Percentiles rank a stretch among this genome's conserved stretches.
Evolutionary conservation across 2,888 invertebrate species (phyloP).

Genomic region (Sericinus montela): DNA sequence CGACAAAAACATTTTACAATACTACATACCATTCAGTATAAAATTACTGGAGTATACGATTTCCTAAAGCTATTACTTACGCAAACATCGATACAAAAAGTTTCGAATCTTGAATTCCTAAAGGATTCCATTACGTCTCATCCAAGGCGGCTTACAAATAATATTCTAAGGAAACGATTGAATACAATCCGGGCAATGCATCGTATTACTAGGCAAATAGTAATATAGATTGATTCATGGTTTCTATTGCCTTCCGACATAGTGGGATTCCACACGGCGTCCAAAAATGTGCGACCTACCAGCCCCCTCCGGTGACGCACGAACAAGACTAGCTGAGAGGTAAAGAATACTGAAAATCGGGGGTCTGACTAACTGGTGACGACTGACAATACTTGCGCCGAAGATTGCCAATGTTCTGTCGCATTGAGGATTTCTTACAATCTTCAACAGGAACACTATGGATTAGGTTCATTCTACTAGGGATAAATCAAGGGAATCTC

Average conservation of each 20-base stretch:
- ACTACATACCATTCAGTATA: background rate
- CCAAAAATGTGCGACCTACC: slow-evolving; percentile 2
- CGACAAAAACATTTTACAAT: too few species aligned
- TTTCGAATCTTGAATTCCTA: slow-evolving; percentile 12
- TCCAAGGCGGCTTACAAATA: slow-evolving; percentile 15
- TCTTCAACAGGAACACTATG: background rate
- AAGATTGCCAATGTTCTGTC: slow-evolving; percentile 16
- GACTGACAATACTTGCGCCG: slow-evolving; percentile 7
- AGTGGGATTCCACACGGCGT: slow-evolving; percentile 28
- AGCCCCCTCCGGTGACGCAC: background rate
- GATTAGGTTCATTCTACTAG: slow-evolving; percentile 4
- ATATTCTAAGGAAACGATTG: slow-evolving; percentile 13
- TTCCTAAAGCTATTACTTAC: background rate
- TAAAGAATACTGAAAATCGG: background rate
- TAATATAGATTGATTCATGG: slow-evolving; percentile 64
- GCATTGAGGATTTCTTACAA: slow-evolving; percentile 17
- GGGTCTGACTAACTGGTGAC: slow-evolving; percentile 6
- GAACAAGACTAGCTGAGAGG: background rate
- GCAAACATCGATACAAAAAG: slow-evolving; percentile 3
- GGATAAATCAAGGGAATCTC: slow-evolving; percentile 11
- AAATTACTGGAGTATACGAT: slow-evolving; percentile 1
- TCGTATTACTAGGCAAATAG: slow-evolving; percentile 18
- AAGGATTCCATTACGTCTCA: slow-evolving; percentile 10
- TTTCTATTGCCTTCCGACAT: slow-evolving; percentile 71
- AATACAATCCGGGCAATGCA: slow-evolving; percentile 14